Percentiles rank a stretch among this genome's conserved stretches.
Conservation (phyloP, 2,888 invertebrate species). For the Lapara coniferarum region DNA sequence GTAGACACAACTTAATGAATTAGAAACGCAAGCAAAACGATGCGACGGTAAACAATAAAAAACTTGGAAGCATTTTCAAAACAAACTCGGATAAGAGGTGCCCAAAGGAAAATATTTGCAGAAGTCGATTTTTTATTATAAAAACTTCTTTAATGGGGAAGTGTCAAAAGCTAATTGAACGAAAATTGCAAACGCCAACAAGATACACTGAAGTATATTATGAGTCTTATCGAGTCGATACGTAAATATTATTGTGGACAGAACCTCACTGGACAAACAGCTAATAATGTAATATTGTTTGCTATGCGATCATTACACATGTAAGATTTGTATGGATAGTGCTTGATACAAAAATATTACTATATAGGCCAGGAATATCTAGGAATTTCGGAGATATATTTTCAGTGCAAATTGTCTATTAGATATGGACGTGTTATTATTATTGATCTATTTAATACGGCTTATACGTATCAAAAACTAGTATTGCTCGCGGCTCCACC, state of each 20-base stretch:
- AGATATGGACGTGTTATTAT: no score
- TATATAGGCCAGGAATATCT: not conserved
- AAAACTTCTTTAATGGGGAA: constrained; percentile 48
- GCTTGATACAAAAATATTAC: not conserved
- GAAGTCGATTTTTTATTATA: constrained; percentile 42
- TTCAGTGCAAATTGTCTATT: not conserved
- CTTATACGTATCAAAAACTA: no score
- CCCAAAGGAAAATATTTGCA: constrained; percentile 21
- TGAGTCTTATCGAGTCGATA: constrained; percentile 18
- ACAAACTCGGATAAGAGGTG: constrained; percentile 13
- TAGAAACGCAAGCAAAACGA: constrained; percentile 26
- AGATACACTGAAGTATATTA: constrained; percentile 1
- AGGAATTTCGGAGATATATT: not conserved
- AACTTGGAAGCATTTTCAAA: constrained; percentile 31
- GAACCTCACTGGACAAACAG: constrained; percentile 24
- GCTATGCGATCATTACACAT: constrained; percentile 13
- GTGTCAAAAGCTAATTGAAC: constrained; percentile 66
- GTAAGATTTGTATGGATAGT: constrained; percentile 6
- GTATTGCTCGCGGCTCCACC: no score
- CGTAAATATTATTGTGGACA: constrained; percentile 23
- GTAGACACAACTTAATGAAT: not conserved
- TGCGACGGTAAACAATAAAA: constrained; percentile 41
- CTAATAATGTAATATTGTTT: constrained; percentile 20
- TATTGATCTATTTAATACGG: no score
- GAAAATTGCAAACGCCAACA: constrained; percentile 67